Conservation (phyloP, 2,797 vertebrate species). For the Iguana delicatissima region DNA sequence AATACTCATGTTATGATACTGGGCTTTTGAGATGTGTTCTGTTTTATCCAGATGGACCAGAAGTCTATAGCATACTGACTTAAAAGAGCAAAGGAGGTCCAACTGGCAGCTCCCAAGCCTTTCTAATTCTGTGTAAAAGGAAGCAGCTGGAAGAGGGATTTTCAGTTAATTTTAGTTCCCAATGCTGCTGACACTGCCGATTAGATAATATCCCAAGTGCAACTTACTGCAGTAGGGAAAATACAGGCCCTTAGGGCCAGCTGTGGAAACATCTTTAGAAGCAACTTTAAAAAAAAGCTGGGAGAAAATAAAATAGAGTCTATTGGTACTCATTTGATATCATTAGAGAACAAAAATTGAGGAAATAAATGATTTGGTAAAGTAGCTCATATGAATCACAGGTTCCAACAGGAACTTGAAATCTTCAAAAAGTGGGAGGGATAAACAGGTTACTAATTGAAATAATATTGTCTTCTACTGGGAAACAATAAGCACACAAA, state of each 20-base stretch:
- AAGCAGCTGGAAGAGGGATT: conserved; percentile 24
- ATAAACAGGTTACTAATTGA: conserved; percentile 5
- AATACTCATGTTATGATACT: neutral
- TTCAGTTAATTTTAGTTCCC: conserved; percentile 33
- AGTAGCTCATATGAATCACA: conserved; percentile 12
- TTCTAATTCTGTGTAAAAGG: conserved; percentile 12
- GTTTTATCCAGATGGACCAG: conserved; percentile 17
- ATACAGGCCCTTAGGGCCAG: conserved; percentile 12
- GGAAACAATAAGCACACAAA: neutral
- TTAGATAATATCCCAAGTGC: conserved; percentile 13
- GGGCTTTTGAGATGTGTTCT: conserved; percentile 6
- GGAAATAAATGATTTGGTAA: conserved; percentile 37
- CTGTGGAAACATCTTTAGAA: conserved; percentile 13
- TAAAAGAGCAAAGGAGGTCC: neutral
- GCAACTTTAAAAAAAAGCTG: conserved; percentile 8
- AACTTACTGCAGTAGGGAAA: neutral
- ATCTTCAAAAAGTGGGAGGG: neutral
- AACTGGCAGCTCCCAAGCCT: neutral
- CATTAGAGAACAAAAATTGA: conserved; percentile 30
- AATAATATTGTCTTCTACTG: neutral
- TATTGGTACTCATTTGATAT: conserved; percentile 11
- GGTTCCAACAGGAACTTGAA: conserved; percentile 4
- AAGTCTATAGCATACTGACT: neutral
- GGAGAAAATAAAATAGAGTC: conserved; percentile 44
- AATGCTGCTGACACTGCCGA: conserved; percentile 17